phyloP scores from a whole-genome alignment of 2,797 vertebrate species.

The Anas bahamensis region DNA sequence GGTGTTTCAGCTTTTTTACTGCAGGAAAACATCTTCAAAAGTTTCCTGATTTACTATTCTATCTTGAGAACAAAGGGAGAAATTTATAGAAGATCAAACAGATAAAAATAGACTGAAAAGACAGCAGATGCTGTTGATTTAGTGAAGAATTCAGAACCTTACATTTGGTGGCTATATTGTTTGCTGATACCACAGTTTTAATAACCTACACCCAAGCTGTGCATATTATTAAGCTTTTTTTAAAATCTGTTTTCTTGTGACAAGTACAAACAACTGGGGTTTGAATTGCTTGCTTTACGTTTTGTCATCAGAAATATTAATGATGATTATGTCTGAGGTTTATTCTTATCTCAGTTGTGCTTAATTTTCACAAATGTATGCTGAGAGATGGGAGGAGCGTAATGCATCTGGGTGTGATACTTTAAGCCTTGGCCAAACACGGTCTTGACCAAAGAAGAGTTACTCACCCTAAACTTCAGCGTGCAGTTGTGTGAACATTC shows the following conservation, averaged over 20 bases:
- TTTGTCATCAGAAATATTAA: not conserved
- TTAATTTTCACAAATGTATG: not conserved
- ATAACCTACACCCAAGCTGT: not conserved
- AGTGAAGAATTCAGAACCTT: constrained; percentile 37
- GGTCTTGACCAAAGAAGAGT: not conserved
- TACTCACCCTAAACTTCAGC: not conserved
- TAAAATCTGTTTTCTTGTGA: not conserved
- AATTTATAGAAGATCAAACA: constrained; percentile 61
- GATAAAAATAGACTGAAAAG: constrained; percentile 60
- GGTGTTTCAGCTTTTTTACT: constrained; percentile 23
- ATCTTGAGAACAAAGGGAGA: constrained; percentile 66
- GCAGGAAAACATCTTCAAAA: constrained; percentile 32
- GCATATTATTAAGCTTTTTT: not conserved
- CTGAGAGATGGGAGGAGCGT: not conserved
- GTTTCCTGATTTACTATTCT: constrained; percentile 52
- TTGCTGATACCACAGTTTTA: constrained; percentile 47
- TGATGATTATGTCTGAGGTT: not conserved
- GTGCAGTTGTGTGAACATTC: not conserved
- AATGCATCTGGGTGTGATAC: not conserved
- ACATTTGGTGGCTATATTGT: constrained; percentile 24
- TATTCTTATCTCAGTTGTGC: not conserved
- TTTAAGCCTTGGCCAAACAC: not conserved
- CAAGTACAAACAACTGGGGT: not conserved
- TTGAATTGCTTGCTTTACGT: not conserved
- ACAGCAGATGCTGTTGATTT: constrained; percentile 50